These are phyloP conservation scores for Chionoecetes opilio DNA, from an alignment of 1,140 invertebrate genomes.

Conservation along the genomic window DNA sequence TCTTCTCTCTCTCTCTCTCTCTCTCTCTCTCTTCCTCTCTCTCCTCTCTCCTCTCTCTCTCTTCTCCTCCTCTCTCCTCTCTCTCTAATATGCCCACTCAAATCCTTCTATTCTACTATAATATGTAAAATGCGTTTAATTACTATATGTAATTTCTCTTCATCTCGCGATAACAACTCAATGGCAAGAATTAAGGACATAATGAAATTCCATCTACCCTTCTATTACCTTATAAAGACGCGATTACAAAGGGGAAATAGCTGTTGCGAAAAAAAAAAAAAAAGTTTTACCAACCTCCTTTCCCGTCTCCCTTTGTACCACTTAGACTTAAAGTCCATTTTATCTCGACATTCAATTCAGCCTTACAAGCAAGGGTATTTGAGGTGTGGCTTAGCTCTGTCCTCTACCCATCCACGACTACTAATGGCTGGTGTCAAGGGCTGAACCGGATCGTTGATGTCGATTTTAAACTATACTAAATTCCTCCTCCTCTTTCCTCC, in stretches of 20 bases:
- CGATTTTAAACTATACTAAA: not conserved
- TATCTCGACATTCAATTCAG: not conserved
- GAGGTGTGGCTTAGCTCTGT: not conserved
- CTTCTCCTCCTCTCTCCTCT: too few relatives aligned
- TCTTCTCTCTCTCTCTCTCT: conserved; percentile 9
- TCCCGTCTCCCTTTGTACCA: not conserved
- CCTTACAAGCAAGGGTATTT: not conserved
- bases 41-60: too few relatives aligned
- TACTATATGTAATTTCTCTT: too few relatives aligned
- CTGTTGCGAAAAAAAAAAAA: not conserved
- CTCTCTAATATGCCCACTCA: too few relatives aligned
- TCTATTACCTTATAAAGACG: not conserved
- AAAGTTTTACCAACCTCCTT: not conserved
- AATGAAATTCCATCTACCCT: not conserved
- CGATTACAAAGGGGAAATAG: not conserved
- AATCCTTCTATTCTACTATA: too few relatives aligned
- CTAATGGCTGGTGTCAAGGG: not conserved
- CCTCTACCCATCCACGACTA: not conserved
- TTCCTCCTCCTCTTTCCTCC: not conserved
- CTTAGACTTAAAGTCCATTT: not conserved
- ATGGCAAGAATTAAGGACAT: not conserved
- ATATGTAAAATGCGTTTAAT: too few relatives aligned
- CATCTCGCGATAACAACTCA: not conserved
- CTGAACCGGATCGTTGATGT: not conserved
- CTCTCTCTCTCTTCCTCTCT: not conserved